A percentile compares a stretch with the other conserved stretches of the same genome.
These are phyloP conservation scores for Pontoporia blainvillei DNA, from an alignment of 2,113 vertebrate genomes.

Conservation along the genomic window DNA sequence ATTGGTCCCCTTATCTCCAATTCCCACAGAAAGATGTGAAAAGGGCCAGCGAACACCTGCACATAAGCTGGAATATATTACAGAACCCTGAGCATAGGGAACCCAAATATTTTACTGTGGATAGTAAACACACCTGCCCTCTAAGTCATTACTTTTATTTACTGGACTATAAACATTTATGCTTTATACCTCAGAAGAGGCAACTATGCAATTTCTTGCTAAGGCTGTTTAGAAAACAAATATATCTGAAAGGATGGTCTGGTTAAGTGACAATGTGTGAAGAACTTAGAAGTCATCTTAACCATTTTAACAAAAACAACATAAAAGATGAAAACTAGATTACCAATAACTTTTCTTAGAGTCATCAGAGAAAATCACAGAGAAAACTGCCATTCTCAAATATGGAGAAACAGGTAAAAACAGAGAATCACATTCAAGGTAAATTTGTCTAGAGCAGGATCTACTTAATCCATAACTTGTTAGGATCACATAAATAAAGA, in stretches of 20 bases:
- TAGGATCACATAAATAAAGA: no score
- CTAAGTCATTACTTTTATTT: background rate
- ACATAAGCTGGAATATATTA: background rate
- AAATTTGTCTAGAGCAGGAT: background rate
- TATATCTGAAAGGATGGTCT: background rate
- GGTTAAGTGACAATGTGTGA: background rate
- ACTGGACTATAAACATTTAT: background rate
- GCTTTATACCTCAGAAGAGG: background rate
- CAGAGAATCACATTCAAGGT: background rate
- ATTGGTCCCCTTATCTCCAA: no score
- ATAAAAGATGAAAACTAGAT: background rate
- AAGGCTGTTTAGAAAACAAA: background rate
- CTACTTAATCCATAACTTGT: no score
- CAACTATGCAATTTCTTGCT: background rate
- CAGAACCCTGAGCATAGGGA: background rate
- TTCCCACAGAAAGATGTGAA: no score
- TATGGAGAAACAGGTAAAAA: background rate
- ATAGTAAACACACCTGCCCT: background rate
- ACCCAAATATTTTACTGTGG: background rate
- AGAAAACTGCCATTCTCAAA: background rate
- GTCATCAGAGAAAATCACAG: background rate
- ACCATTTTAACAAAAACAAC: background rate
- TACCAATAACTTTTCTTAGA: background rate
- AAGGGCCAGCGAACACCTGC: background rate
- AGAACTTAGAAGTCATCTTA: background rate